A percentile compares a stretch with the other conserved stretches of the same genome.
Conservation (phyloP, 2,797 vertebrate genomes). For the Gobionotothen gibberifrons region DNA sequence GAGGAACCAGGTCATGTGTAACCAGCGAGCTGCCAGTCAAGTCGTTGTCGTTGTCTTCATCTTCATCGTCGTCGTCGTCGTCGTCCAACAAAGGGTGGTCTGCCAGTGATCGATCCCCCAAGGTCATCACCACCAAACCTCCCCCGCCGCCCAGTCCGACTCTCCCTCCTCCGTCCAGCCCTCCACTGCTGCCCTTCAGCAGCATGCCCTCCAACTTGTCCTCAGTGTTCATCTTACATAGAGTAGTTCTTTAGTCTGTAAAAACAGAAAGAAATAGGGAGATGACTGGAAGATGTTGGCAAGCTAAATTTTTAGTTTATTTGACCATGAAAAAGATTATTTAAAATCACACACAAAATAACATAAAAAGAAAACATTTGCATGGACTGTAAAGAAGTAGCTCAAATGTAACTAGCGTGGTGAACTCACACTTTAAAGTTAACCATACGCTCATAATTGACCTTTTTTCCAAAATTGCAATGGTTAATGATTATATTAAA, state of each 20-base stretch:
- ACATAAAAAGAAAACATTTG: not conserved
- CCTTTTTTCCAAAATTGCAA: not conserved
- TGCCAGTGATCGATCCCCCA: slow-evolving; percentile 91
- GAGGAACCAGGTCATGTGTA: slow-evolving; percentile 94
- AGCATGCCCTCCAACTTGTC: slow-evolving; percentile 97
- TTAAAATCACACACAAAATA: not conserved
- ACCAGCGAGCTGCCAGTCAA: slow-evolving; percentile 90
- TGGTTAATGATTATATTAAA: not conserved
- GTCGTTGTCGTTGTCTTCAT: slow-evolving; percentile 88
- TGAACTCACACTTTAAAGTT: not conserved
- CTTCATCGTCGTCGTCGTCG: slow-evolving; percentile 86
- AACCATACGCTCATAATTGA: not conserved
- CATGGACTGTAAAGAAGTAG: not conserved
- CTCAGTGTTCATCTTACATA: slow-evolving; percentile 95
- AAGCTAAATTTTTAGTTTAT: not conserved
- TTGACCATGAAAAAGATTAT: not conserved
- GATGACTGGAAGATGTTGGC: not conserved
- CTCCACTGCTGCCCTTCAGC: slow-evolving; percentile 95
- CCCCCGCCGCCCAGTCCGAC: slow-evolving; percentile 72
- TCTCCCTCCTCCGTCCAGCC: slow-evolving; percentile 78
- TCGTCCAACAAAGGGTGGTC: slow-evolving; percentile 92
- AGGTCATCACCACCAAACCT: slow-evolving; percentile 88
- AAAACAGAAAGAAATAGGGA: not conserved
- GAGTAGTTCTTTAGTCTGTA: slow-evolving; percentile 58
- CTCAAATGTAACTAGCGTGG: not conserved